phyloP scores from a whole-genome alignment of 2,797 vertebrate genomes.

The Coluber constrictor region DNA sequence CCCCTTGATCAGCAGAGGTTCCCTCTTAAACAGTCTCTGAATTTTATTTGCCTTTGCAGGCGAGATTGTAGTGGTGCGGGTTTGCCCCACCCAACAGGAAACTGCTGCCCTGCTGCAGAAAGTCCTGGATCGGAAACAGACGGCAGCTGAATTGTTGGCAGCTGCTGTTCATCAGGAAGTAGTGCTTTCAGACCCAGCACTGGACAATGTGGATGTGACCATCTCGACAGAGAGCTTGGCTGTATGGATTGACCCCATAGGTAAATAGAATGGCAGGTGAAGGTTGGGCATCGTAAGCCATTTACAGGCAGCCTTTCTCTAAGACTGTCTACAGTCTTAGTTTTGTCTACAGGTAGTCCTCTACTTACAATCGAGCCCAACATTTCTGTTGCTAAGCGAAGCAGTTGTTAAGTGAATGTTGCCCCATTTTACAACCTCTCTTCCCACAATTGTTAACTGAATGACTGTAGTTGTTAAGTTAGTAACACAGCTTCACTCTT shows the following conservation, averaged over 20 bases:
- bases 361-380: not conserved
- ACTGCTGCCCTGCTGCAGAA: slow-evolving; percentile 33
- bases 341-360: not conserved
- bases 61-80: slow-evolving; percentile 45
- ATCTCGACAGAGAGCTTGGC: slow-evolving; percentile 35
- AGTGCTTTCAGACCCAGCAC: not conserved
- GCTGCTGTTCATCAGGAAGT: slow-evolving; percentile 32
- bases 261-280: slow-evolving; percentile 22
- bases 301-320: not conserved
- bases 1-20: not conserved
- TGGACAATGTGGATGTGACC: slow-evolving; percentile 21
- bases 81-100: slow-evolving; percentile 47
- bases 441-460: not conserved
- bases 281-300: not conserved
- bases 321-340: too few relatives aligned
- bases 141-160: slow-evolving; percentile 36
- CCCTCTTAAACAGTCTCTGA: not conserved
- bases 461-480: not conserved
- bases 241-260: slow-evolving; percentile 60
- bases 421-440: not conserved
- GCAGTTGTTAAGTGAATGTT: not conserved
- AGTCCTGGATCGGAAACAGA: slow-evolving; percentile 45
- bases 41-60: slow-evolving; percentile 31
- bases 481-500: not conserved
- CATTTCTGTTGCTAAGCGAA: not conserved